Base-by-base conservation (phyloP, 2,113 vertebrate species). In the Corapipo altera region DNA sequence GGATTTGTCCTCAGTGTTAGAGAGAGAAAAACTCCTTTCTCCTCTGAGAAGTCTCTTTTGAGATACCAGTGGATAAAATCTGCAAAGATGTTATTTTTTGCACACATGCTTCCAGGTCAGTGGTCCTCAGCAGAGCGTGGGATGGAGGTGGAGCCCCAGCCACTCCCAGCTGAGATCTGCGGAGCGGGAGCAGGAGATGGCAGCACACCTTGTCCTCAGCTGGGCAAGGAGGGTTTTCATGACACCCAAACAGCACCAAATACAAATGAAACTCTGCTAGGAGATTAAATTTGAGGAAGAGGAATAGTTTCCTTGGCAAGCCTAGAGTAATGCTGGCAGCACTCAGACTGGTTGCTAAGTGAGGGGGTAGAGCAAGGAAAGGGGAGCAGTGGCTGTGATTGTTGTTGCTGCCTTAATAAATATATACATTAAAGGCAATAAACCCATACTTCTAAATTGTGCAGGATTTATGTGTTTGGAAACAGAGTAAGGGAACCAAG, bases 231-330 rank as follows among this genome's bases (percentile, higher is more conserved):
- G 15, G 32, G 72, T 43, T 83, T 91, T 80, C 89, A 71, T 89
- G 88, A 71, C 91, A 95, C 77, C 69, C 43, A 2, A 15, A 55
- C 80, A 64, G 70, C 76, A 76, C 71, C 64, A 55, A 88, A 61
- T 75, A 74, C 16, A 89, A 83, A 84, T 77, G 48, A 48, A 95
- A 82, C 54, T 88, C 58, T 46, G 30, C 35, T 77, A 67, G 69
- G 69, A 84, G 71, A 93, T 91, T 8, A 80, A 91, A 93, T 86
- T 74, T 21, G 51, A 75, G 79, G 61, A 41, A 55, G 73, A 87
- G 76, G 66, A 95, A 73, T 90, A 81, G 86, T 86, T 91, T 80
- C 76, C 75, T 72, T 86, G 88, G 91, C 55, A 84, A 85, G 65
- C 55, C 16, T 26, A 41, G 73, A 91, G 48, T 89, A 85, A 86